Conservation (phyloP, 2,888 invertebrate genomes). For the Drosophila testacea region DNA sequence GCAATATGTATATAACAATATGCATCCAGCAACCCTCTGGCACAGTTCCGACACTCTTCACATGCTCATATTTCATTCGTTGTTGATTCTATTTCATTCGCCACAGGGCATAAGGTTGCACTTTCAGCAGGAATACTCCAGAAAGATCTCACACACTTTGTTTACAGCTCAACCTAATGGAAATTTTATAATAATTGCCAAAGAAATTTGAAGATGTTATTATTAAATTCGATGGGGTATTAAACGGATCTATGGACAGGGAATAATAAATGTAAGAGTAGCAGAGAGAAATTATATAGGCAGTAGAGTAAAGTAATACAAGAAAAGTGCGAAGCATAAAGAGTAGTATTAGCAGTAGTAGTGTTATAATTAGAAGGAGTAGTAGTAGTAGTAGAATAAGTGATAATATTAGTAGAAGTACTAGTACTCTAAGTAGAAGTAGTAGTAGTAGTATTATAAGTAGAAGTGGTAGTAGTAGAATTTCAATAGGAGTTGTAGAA, state of each 20-base stretch:
- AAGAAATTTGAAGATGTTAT: slow-evolving; percentile 29
- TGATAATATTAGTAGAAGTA: neutral
- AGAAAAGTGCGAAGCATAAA: neutral
- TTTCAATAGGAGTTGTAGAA: neutral
- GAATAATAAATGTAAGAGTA: neutral
- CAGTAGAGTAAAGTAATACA: neutral
- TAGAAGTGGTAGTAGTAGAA: neutral
- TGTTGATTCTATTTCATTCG: slow-evolving; percentile 34
- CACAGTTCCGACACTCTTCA: slow-evolving; percentile 32
- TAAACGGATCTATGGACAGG: neutral
- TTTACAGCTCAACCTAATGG: slow-evolving; percentile 31
- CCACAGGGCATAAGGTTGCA: slow-evolving; percentile 13
- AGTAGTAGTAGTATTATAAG: neutral
- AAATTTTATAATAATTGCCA: slow-evolving; percentile 39
- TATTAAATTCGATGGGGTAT: slow-evolving; percentile 6
- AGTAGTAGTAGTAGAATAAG: neutral
- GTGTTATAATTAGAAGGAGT: too few relatives aligned
- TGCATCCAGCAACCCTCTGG: slow-evolving; percentile 43
- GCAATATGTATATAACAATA: slow-evolving; percentile 24
- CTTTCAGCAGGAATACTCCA: neutral
- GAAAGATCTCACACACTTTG: slow-evolving; percentile 13
- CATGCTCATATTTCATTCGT: slow-evolving; percentile 48
- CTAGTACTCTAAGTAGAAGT: neutral
- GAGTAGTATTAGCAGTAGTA: neutral
- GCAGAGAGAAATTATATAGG: too few relatives aligned